Percentiles rank a stretch among this genome's conserved stretches.
Conservation (phyloP, 2,113 vertebrate genomes). For the Urocitellus parryii region DNA sequence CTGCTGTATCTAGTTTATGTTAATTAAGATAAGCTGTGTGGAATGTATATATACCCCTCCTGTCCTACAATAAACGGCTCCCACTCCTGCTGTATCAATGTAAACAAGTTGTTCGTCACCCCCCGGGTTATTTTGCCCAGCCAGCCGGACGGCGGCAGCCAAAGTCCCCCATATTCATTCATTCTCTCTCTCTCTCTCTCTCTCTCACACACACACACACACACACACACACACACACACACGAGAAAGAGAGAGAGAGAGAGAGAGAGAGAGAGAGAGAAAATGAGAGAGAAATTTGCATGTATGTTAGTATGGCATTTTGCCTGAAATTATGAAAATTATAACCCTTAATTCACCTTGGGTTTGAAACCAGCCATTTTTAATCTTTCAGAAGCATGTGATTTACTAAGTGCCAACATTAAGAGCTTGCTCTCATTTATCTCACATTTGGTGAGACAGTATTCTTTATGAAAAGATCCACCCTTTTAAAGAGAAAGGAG, state of each 20-base stretch:
- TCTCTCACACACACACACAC: neutral
- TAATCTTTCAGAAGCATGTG: neutral
- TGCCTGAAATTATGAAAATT: neutral
- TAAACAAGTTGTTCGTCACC: too few relatives aligned
- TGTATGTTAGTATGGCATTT: neutral
- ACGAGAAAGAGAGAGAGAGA: too few relatives aligned
- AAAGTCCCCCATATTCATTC: accelerated
- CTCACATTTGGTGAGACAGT: neutral
- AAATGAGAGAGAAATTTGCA: neutral
- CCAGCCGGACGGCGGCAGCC: neutral
- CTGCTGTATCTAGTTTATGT: too few relatives aligned
- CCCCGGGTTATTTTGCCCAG: too few relatives aligned
- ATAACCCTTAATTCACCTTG: neutral
- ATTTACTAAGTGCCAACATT: neutral
- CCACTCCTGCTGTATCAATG: too few relatives aligned
- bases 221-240: too few relatives aligned
- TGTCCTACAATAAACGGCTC: too few relatives aligned
- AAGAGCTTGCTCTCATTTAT: neutral
- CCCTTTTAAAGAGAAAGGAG: neutral
- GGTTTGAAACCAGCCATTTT: neutral
- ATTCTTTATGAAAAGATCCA: neutral
- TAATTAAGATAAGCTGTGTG: too few relatives aligned
- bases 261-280: too few relatives aligned
- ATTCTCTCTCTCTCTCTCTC: neutral
- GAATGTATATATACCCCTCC: too few relatives aligned